Base-by-base conservation (phyloP, 2,888 invertebrate genomes). In the Resseliella maxima region DNA sequence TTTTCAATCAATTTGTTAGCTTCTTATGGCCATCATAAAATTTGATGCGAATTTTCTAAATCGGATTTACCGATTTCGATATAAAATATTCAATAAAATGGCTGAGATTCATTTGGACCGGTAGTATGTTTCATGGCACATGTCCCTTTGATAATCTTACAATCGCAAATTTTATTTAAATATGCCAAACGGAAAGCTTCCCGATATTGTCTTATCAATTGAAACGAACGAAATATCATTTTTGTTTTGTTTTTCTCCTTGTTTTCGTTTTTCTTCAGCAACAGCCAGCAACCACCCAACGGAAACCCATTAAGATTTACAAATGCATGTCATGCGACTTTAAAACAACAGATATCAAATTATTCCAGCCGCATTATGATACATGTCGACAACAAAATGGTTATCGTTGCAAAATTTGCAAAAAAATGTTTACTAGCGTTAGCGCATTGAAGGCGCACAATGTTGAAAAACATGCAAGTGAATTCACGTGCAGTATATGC, bases 241-340 rank as follows among this genome's bases (percentile, higher is more conserved):
- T n/a, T n/a, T n/a, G n/a, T n/a, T n/a, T n/a, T 24, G 10, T 24
- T n/a, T 3, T 59, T 59, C 10, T 59, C 24, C 15, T 5, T 0
- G 24, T 24, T 59, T 50, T 50, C 2, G 5, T 50, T 50, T 18
- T 50, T 50, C 24, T 59, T 59, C 59, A 27, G 36, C 46, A 72
- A 41, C 50, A 45, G 18, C 27, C 72, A 21, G 35, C 81, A n/a
- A n/a, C 46, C 35, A 85, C 50, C 38, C 54, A 46, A 54, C 85
- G 86, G 85, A 85, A 86, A 46, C 86, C 88, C n/a, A 90, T 90
- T 72, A 91, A 91, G 88, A 90, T 91, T 1, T 91, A 91, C 87
- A 92, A 91, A 88, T 91, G 91, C 88, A 89, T 91, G 85, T 89
- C 90, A 18, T 92, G 91, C 88, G 91, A 91, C 85, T 92, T 91